Base-by-base conservation (phyloP, 2,888 invertebrate genomes). In the Muschampia plurimacula region DNA sequence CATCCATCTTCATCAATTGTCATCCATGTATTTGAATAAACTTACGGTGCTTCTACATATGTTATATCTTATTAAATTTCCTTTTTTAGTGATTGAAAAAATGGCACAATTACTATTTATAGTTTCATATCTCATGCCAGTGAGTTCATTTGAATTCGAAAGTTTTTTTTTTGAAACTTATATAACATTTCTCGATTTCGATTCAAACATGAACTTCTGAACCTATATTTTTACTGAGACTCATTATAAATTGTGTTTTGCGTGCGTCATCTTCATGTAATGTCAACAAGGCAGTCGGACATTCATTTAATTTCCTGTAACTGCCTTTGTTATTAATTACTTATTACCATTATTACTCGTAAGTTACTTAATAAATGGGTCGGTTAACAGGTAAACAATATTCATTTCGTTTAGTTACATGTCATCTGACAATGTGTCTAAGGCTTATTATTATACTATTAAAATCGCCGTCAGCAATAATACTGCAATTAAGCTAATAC, bases 231-330 rank as follows among this genome's bases (percentile, higher is more conserved):
- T 10, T 9, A 13, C 13, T 49, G 3, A 49, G 13, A 49, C 46
- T 10, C 46, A 49, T 15, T 22, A 55, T 39, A 55, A 55, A 10
- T n/a, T 13, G 22, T 41, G 49, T 15, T n/a, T 39, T 0, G 57
- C 57, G 67, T 75, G 75, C 74, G 71, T 75, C 75, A 75, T 59
- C 63, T 49, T 28, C 59, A 28, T 39, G 52, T 57, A 44, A 57
- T 52, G 66, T 39, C 22, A 57, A 9, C 64, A 65, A 44, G 44
- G 41, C 49, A 66, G 46, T 63, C 71, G 73, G 74, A 67, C 74
- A 71, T 59, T 74, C 75, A 72, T 72, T 72, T 72, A 72, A 74
- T 74, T 74, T 76, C 73, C 75, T 75, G 74, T 72, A 49, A 22
- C 22, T 41, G 22, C 36, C 57, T 36, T n/a, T 55, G 15, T 49